A percentile compares a stretch with the other conserved stretches of the same genome.
These are phyloP conservation scores for Microplitis mediator DNA, from an alignment of 1,140 invertebrate species.

Conservation along the genomic window DNA sequence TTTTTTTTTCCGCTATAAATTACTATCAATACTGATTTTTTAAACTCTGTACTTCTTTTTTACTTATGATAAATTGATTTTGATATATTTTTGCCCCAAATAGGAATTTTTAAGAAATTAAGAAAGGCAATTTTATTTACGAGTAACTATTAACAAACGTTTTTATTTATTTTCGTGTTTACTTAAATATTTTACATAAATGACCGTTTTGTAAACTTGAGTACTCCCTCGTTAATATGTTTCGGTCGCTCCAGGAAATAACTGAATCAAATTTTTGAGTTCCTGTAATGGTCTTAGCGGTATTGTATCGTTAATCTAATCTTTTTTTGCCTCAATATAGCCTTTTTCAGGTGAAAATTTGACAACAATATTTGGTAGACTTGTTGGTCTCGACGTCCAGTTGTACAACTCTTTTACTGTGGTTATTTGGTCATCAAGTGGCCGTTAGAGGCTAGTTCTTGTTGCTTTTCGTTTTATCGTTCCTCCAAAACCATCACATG, in stretches of 20 bases:
- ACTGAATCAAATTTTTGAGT: background rate
- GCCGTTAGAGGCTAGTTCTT: slow-evolving; percentile 28
- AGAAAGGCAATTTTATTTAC: background rate
- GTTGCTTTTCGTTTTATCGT: slow-evolving; percentile 30
- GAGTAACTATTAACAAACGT: background rate
- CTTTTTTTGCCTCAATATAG: background rate
- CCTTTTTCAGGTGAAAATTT: background rate
- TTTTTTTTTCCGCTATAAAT: background rate
- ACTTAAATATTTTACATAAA: too few species aligned
- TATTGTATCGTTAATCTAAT: background rate
- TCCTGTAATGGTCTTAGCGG: background rate
- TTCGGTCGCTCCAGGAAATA: too few species aligned
- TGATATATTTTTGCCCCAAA: background rate
- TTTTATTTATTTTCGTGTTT: background rate
- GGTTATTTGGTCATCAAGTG: background rate
- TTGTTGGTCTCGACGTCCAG: too few species aligned
- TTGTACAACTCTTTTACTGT: too few species aligned
- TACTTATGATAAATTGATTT: background rate
- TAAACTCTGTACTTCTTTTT: background rate
- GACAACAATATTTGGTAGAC: background rate
- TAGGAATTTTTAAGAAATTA: background rate
- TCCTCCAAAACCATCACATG: slow-evolving; percentile 33
- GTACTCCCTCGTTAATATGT: too few species aligned
- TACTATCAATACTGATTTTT: background rate
- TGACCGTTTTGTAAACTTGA: too few species aligned